Evolutionary conservation across 2,797 vertebrate species (phyloP).

Genomic region (Octomys mimax): DNA sequence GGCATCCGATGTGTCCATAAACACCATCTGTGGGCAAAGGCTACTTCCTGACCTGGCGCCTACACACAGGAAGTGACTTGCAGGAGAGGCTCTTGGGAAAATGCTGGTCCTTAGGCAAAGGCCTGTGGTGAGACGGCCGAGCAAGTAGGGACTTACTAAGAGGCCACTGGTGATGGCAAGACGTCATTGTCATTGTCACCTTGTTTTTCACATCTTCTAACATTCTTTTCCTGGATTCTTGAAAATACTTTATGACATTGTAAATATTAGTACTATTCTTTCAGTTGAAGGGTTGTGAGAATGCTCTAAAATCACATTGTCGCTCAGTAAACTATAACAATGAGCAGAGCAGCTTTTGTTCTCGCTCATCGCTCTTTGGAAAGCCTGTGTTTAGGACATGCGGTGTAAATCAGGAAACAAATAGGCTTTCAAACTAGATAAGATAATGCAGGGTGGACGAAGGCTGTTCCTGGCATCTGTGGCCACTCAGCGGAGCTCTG

Average conservation of each 20-base stretch:
- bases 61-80: slow-evolving; percentile 38
- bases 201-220: not conserved
- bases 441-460: not conserved
- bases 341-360: not conserved
- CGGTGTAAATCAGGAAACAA: not conserved
- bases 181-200: not conserved
- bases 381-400: not conserved
- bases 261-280: not conserved
- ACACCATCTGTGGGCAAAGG: slow-evolving; percentile 71
- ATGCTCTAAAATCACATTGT: not conserved
- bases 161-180: not conserved
- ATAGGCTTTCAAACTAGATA: slow-evolving; percentile 14
- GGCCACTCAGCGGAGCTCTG: not conserved
- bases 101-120: slow-evolving; percentile 29
- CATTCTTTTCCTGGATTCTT: not conserved
- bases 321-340: not conserved
- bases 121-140: slow-evolving; percentile 1
- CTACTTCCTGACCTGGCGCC: slow-evolving; percentile 63
- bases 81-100: not conserved
- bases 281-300: not conserved
- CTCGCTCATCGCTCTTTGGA: not conserved
- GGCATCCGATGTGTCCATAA: slow-evolving; percentile 74
- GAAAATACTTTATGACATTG: not conserved
- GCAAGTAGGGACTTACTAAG: not conserved
- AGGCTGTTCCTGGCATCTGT: not conserved